These are phyloP conservation scores for Flexamia atlantica DNA, from an alignment of 2,888 invertebrate species.

Conservation along the genomic window DNA sequence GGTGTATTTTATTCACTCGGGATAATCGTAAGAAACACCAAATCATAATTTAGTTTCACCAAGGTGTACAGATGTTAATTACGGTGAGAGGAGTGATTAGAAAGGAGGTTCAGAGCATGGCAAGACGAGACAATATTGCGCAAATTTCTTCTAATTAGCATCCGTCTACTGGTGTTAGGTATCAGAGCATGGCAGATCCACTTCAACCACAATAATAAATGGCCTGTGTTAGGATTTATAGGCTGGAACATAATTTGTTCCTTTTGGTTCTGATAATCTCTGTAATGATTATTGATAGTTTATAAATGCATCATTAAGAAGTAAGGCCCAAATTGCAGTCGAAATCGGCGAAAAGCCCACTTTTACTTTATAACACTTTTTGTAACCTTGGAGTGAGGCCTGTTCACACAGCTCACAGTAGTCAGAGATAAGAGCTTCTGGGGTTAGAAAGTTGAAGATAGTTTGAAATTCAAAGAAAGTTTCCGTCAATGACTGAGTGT, in stretches of 20 bases:
- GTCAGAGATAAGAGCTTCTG: too few species aligned
- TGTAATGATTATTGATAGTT: too few species aligned
- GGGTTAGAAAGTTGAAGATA: too few species aligned
- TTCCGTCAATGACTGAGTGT: too few species aligned
- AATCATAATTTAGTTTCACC: conserved; percentile 6
- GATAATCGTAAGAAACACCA: background rate
- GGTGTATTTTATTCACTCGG: too few species aligned
- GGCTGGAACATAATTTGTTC: conserved; percentile 18
- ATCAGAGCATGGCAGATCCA: conserved; percentile 44
- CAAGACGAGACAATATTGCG: conserved; percentile 51
- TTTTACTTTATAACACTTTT: too few species aligned
- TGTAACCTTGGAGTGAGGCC: too few species aligned
- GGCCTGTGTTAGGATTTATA: conserved; percentile 43
- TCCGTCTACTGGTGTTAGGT: conserved; percentile 4
- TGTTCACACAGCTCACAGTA: too few species aligned
- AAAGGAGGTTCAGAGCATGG: conserved; percentile 16
- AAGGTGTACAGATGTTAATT: background rate
- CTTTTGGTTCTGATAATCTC: background rate
- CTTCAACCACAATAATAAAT: conserved; percentile 40
- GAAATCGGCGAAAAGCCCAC: too few species aligned
- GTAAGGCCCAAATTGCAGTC: too few species aligned
- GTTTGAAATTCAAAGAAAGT: too few species aligned
- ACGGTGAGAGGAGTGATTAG: conserved; percentile 47
- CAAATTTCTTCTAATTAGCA: conserved; percentile 54
- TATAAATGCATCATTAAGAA: too few species aligned